A percentile compares a stretch with the other conserved stretches of the same genome.
Evolutionary conservation across 2,113 vertebrate species (phyloP).

Genomic region (Hymenochirus boettgeri): DNA sequence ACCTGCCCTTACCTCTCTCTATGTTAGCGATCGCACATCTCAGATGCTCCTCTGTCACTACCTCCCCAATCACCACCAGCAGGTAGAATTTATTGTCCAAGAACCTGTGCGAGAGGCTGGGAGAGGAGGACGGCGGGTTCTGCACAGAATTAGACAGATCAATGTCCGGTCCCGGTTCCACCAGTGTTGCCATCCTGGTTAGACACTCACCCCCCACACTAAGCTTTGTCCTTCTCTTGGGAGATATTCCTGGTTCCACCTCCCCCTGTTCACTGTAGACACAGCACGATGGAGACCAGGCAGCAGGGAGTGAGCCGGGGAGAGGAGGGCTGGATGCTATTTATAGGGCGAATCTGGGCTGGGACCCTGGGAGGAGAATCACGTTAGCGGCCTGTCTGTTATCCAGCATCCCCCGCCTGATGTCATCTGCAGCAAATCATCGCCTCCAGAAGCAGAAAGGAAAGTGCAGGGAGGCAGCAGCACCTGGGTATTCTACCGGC

Average conservation of each 20-base stretch:
- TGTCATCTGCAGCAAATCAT: slow-evolving; percentile 91
- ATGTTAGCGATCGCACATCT: slow-evolving; percentile 87
- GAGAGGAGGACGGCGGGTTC: slow-evolving; percentile 66
- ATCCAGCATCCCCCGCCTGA: slow-evolving; percentile 78
- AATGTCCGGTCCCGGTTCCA: slow-evolving; percentile 70
- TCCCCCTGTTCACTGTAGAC: slow-evolving; percentile 45
- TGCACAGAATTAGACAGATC: slow-evolving; percentile 70
- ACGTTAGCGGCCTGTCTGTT: slow-evolving; percentile 32
- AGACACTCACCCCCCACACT: slow-evolving; percentile 17
- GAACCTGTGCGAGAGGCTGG: slow-evolving; percentile 82
- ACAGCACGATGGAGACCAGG: slow-evolving; percentile 51
- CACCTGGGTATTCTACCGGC: too few relatives aligned
- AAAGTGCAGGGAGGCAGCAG: slow-evolving; percentile 6
- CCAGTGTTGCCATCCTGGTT: slow-evolving; percentile 88
- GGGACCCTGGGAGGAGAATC: slow-evolving; percentile 66
- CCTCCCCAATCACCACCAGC: slow-evolving; percentile 89
- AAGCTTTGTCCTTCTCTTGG: slow-evolving; percentile 41
- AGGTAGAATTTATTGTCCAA: slow-evolving; percentile 91
- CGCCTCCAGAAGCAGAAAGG: slow-evolving; percentile 71
- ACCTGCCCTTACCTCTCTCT: slow-evolving; percentile 75
- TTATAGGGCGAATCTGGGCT: slow-evolving; percentile 79
- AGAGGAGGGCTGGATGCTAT: slow-evolving; percentile 77
- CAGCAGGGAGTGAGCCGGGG: slow-evolving; percentile 59
- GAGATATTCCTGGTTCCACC: slow-evolving; percentile 47
- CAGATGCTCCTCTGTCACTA: slow-evolving; percentile 82